A percentile compares a stretch with the other conserved stretches of the same genome.
Evolutionary conservation across 2,888 invertebrate species (phyloP).

Genomic region (Caenorhabditis afra): DNA sequence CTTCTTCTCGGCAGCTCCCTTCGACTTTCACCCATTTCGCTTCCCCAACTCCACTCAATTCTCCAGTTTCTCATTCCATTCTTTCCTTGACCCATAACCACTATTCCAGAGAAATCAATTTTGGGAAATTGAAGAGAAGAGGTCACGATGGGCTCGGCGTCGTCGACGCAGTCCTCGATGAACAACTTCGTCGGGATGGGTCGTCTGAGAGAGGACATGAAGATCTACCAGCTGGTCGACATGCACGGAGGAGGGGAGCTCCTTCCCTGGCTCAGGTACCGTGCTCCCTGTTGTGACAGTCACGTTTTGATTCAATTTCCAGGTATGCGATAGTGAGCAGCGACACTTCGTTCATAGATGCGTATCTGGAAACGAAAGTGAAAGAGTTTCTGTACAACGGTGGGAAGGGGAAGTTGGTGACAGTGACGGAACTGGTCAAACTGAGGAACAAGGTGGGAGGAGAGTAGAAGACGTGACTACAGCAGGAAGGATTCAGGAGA

Average conservation of each 20-base stretch:
- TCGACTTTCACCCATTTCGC: no score
- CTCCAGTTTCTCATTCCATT: no score
- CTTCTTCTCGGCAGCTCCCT: no score
- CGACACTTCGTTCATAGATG: conserved; percentile 72
- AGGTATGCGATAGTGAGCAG: conserved; percentile 76
- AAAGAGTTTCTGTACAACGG: conserved; percentile 94
- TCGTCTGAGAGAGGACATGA: conserved; percentile 63
- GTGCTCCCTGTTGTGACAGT: no score
- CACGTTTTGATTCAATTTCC: conserved; percentile 28
- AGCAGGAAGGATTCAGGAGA: conserved; percentile 83
- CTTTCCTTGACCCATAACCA: no score
- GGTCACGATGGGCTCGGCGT: conserved; percentile 61
- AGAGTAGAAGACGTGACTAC: no score
- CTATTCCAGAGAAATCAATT: no score
- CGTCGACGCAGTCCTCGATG: conserved; percentile 53
- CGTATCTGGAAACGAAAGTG: conserved; percentile 82
- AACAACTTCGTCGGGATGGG: conserved; percentile 63
- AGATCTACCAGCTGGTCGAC: conserved; percentile 85
- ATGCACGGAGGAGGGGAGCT: conserved; percentile 94
- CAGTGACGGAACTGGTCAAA: conserved; percentile 91
- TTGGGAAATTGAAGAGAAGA: no score
- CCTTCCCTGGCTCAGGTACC: conserved; percentile 85
- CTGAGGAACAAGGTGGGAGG: conserved; percentile 83
- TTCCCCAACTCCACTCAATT: no score
- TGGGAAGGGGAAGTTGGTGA: conserved; percentile 92